A percentile compares a stretch with the other conserved stretches of the same genome.
Evolutionary conservation across 2,113 vertebrate genomes (phyloP).

Genomic region (Dinomys branickii): DNA sequence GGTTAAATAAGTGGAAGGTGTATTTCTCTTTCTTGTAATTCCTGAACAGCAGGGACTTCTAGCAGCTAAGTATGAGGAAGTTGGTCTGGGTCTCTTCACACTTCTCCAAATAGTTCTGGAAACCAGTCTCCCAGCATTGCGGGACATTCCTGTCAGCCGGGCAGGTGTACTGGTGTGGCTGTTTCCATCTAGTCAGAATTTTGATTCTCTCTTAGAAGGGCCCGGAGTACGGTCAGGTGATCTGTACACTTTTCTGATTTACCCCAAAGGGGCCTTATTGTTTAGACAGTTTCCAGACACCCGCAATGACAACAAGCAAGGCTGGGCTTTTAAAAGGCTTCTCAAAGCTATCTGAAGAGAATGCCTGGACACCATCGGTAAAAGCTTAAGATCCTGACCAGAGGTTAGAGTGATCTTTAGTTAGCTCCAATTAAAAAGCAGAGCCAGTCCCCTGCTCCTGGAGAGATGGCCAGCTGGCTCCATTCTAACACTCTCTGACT

Average conservation of each 20-base stretch:
- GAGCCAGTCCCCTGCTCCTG: neutral
- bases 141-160: neutral
- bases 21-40: neutral
- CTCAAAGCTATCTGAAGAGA: conserved; percentile 10
- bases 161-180: neutral
- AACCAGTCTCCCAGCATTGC: neutral
- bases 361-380: neutral
- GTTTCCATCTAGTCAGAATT: neutral
- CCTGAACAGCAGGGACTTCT: neutral
- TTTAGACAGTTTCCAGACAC: neutral
- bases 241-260: neutral
- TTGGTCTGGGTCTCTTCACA: neutral
- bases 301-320: neutral
- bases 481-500: neutral
- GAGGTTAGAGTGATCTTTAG: neutral
- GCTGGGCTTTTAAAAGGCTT: neutral
- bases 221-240: neutral
- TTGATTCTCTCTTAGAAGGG: neutral
- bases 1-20: neutral
- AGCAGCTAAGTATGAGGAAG: neutral
- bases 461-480: neutral
- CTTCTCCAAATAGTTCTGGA: conserved; percentile 24
- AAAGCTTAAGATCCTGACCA: neutral
- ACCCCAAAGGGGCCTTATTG: neutral
- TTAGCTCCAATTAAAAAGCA: neutral